Evolutionary conservation across 2,888 invertebrate species (phyloP).

Genomic region (Odontomyia ornata): DNA sequence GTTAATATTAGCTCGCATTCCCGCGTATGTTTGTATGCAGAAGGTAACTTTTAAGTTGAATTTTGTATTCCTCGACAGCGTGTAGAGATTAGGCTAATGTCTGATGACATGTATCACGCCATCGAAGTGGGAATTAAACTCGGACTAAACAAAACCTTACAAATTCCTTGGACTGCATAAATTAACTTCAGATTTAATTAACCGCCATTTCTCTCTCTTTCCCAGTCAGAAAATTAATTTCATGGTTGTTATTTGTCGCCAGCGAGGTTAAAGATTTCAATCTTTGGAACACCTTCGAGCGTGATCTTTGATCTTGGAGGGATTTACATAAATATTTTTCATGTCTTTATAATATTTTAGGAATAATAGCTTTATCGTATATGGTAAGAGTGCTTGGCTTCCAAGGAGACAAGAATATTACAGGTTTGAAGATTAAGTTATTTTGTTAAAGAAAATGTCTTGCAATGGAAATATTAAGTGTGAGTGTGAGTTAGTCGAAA

Average conservation of each 20-base stretch:
- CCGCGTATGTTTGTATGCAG: background rate
- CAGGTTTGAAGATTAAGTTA: too few species aligned
- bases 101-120: background rate
- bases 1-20: background rate
- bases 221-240: background rate
- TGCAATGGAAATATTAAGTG: too few species aligned
- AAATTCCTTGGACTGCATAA: background rate
- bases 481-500: too few species aligned
- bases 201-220: background rate
- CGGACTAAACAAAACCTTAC: background rate
- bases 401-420: background rate
- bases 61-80: background rate
- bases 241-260: conserved; percentile 3
- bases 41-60: background rate
- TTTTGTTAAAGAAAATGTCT: too few species aligned
- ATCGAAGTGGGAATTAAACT: background rate
- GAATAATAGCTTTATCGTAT: too few species aligned
- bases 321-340: conserved; percentile 4
- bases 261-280: background rate
- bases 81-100: background rate
- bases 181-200: background rate
- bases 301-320: background rate
- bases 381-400: too few species aligned
- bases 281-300: background rate
- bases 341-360: background rate